A percentile compares a stretch with the other conserved stretches of the same genome.
Evolutionary conservation across 2,113 vertebrate species (phyloP).

Genomic region (Vireo altiloquus): DNA sequence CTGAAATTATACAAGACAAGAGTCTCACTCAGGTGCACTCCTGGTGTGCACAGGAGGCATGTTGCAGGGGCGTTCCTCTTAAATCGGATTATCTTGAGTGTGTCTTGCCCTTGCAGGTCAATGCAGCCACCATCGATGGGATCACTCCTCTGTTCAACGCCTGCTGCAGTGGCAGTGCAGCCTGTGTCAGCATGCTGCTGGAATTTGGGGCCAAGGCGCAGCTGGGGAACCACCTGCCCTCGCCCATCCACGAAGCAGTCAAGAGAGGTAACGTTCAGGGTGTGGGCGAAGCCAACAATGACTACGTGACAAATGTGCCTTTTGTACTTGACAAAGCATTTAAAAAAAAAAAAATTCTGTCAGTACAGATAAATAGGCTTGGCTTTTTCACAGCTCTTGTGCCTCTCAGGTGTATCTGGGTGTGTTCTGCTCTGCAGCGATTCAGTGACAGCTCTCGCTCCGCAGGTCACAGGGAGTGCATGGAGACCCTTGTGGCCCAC

Average conservation of each 20-base stretch:
- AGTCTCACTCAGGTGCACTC: not conserved
- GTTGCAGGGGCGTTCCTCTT: not conserved
- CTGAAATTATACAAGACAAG: not conserved
- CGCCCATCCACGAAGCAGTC: conserved; percentile 84
- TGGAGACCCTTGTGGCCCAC: conserved; percentile 85
- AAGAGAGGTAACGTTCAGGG: conserved; percentile 75
- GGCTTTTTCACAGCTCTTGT: not conserved
- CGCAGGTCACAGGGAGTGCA: conserved; percentile 86
- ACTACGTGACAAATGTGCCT: not conserved
- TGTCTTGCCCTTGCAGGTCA: conserved; percentile 70
- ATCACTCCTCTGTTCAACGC: conserved; percentile 86
- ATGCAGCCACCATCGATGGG: conserved; percentile 78
- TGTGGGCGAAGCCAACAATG: not conserved
- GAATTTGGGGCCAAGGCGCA: conserved; percentile 73
- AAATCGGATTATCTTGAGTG: accelerated
- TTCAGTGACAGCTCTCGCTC: not conserved
- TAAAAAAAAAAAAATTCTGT: not conserved
- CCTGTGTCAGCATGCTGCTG: conserved; percentile 81
- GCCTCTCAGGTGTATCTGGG: not conserved
- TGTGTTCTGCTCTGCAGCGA: not conserved
- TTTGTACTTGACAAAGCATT: not conserved
- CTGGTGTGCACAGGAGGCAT: not conserved
- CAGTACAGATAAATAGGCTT: not conserved
- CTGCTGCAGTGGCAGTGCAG: conserved; percentile 83
- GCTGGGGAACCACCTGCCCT: conserved; percentile 68